Evolutionary conservation across 2,888 invertebrate genomes (phyloP).

Genomic region (Orchestes rusci): DNA sequence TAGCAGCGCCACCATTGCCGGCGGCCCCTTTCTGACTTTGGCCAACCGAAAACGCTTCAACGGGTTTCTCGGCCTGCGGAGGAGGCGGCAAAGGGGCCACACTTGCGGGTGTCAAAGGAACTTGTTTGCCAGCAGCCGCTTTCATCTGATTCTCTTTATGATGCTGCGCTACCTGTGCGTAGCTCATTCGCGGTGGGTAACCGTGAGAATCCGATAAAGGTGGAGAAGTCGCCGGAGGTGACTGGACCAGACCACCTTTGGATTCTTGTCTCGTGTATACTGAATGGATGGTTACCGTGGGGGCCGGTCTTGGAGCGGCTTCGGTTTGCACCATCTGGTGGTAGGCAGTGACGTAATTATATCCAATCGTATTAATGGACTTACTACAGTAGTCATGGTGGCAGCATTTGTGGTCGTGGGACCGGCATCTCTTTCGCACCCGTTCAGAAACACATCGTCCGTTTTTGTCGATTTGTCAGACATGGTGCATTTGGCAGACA

Average conservation of each 20-base stretch:
- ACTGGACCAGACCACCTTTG: constrained; percentile 14
- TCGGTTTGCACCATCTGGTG: constrained; percentile 29
- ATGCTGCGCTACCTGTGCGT: constrained; percentile 62
- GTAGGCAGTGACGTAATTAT: no score
- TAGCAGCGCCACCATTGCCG: no score
- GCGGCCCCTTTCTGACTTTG: neutral
- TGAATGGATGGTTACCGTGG: constrained; percentile 13
- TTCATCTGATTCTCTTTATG: constrained; percentile 44
- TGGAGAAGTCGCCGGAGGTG: constrained; percentile 30
- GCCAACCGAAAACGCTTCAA: neutral
- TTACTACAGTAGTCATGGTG: constrained; percentile 46
- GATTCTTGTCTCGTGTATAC: constrained; percentile 17
- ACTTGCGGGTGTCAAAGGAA: no score
- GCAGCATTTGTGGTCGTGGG: constrained; percentile 49
- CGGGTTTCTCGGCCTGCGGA: neutral
- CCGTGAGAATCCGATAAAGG: constrained; percentile 27
- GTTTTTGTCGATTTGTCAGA: constrained; percentile 68
- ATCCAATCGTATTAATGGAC: no score
- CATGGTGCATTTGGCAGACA: constrained; percentile 46
- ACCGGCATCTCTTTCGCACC: constrained; percentile 36
- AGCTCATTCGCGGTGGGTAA: constrained; percentile 49
- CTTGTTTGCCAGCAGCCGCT: constrained; percentile 7
- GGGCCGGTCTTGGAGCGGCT: constrained; percentile 27
- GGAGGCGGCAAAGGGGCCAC: neutral
- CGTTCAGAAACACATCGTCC: constrained; percentile 44